phyloP scores from a whole-genome alignment of 1,140 invertebrate species.

The Zaprionus africanus region DNA sequence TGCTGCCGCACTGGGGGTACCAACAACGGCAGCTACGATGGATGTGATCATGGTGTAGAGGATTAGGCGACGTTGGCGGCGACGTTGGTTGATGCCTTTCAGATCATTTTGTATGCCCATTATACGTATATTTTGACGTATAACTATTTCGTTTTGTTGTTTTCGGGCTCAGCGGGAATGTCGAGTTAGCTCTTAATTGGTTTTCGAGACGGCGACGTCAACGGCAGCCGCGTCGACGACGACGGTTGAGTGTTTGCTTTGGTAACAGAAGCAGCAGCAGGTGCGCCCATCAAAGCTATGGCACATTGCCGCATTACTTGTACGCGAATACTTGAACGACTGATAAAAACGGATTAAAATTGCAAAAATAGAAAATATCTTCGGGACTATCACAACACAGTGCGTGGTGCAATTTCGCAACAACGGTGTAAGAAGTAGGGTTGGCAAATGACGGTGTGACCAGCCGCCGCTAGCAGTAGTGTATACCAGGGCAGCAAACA shows the following conservation, averaged over 20 bases:
- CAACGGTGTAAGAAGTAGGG: conserved; percentile 29
- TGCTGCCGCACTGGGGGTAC: conserved; percentile 26
- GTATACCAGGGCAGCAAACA: background rate
- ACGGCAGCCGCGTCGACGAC: conserved; percentile 33
- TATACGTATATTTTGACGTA: conserved; percentile 48
- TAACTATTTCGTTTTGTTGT: conserved; percentile 4
- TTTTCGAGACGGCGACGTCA: conserved; percentile 48
- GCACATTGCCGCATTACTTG: conserved; percentile 74
- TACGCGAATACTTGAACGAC: conserved; percentile 8
- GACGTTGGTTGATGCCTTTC: conserved; percentile 52
- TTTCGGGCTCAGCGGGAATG: conserved; percentile 14
- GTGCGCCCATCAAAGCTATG: conserved; percentile 61
- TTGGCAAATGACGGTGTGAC: conserved; percentile 26
- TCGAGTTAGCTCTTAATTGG: conserved; percentile 66
- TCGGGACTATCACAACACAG: conserved; percentile 42
- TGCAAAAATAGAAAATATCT: conserved; percentile 23
- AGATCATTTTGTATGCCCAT: conserved; percentile 77
- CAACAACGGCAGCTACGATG: conserved; percentile 60
- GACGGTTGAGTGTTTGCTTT: conserved; percentile 47
- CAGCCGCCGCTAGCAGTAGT: background rate
- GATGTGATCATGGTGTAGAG: conserved; percentile 71
- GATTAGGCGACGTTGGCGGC: conserved; percentile 49
- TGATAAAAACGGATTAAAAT: conserved; percentile 16
- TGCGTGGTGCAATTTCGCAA: conserved; percentile 53
- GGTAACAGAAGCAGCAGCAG: conserved; percentile 62